phyloP scores from a whole-genome alignment of 2,888 invertebrate genomes.

The Agrotis ipsilon region DNA sequence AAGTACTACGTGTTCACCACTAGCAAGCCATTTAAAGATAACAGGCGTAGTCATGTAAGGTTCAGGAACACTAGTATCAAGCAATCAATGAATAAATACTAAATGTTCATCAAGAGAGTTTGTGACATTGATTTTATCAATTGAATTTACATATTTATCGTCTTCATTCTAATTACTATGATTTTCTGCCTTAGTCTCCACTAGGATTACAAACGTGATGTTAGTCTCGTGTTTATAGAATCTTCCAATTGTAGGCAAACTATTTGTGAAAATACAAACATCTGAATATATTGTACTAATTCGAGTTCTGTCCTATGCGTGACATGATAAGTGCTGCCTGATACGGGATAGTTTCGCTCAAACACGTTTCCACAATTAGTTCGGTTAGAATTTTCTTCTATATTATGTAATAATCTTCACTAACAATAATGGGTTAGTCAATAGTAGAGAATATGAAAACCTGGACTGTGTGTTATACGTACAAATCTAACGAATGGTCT shows the following conservation, averaged over 20 bases:
- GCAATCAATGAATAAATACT: not conserved
- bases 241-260: not conserved
- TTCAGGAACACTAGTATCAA: not conserved
- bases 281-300: not conserved
- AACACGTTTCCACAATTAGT: not conserved
- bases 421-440: not conserved
- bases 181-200: not conserved
- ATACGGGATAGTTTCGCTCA: not conserved
- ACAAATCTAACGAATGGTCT: not conserved
- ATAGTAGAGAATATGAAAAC: not conserved
- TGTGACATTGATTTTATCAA: not conserved
- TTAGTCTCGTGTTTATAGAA: not conserved
- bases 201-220: not conserved
- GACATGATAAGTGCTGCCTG: slow-evolving; percentile 29
- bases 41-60: not conserved
- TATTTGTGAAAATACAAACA: not conserved
- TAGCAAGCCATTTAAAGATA: not conserved
- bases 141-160: not conserved
- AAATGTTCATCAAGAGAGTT: not conserved
- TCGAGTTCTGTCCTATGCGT: not conserved
- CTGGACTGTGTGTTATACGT: not conserved
- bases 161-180: not conserved
- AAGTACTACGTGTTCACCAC: not conserved
- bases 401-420: not conserved
- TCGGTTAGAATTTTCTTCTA: not conserved